These are phyloP conservation scores for Sciurus carolinensis DNA, from an alignment of 2,797 vertebrate species.

Conservation along the genomic window DNA sequence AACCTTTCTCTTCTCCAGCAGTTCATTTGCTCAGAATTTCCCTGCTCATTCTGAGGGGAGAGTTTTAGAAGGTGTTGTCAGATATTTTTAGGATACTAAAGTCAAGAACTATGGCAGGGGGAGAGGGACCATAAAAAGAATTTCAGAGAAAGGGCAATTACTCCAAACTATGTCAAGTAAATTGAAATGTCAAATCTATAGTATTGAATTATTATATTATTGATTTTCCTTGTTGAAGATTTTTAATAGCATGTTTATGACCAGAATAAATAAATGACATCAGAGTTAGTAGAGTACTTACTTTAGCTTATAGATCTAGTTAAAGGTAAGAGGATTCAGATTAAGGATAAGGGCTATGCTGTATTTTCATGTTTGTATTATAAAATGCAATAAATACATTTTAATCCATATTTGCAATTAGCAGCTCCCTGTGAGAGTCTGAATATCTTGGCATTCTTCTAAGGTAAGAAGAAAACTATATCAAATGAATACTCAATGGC, in stretches of 20 bases:
- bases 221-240: not conserved
- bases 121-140: not conserved
- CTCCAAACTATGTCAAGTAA: not conserved
- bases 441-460: not conserved
- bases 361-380: not conserved
- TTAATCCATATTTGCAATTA: not conserved
- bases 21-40: not conserved
- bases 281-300: not conserved
- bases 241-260: not conserved
- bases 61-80: conserved; percentile 3
- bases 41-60: not conserved
- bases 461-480: not conserved
- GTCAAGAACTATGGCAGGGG: not conserved
- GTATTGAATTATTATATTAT: not conserved
- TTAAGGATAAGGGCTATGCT: not conserved
- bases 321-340: not conserved
- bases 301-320: not conserved
- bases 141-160: not conserved
- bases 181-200: not conserved
- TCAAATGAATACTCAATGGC: not conserved
- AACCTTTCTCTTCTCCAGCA: not conserved
- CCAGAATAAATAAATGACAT: not conserved
- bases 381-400: not conserved
- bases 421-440: not conserved
- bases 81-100: not conserved